Conservation (phyloP, 1,140 invertebrate genomes). For the Caenorhabditis inopinata region DNA sequence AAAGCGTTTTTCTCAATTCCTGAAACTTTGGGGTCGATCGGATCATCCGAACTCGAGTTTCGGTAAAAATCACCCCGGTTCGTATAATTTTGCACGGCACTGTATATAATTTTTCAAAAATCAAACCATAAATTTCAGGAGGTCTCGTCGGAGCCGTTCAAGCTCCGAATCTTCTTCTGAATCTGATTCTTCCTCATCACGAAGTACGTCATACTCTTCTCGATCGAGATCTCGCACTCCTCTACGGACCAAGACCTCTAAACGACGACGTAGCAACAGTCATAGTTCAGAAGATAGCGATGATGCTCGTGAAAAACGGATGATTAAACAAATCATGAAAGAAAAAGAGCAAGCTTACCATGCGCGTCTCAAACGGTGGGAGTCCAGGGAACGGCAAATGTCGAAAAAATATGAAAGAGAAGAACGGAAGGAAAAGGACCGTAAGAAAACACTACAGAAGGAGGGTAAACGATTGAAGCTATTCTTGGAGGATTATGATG, state of each 20-base stretch:
- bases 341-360: slow-evolving; percentile 45
- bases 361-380: slow-evolving; percentile 73
- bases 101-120: not conserved
- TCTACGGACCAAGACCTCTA: not conserved
- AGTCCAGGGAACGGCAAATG: slow-evolving; percentile 75
- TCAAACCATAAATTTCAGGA: not conserved
- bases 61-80: too few species aligned
- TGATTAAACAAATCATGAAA: slow-evolving; percentile 36
- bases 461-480: slow-evolving; percentile 91
- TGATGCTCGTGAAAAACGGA: slow-evolving; percentile 36
- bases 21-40: too few species aligned
- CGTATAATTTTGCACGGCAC: too few species aligned
- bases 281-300: slow-evolving; percentile 34
- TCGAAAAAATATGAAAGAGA: slow-evolving; percentile 27
- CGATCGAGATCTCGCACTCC: slow-evolving; percentile 31
- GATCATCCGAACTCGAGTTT: too few species aligned
- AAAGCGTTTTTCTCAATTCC: too few species aligned
- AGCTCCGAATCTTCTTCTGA: slow-evolving; percentile 1
- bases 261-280: not conserved
- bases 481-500: slow-evolving; percentile 97
- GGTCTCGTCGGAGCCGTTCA: slow-evolving; percentile 19
- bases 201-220: slow-evolving; percentile 23
- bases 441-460: slow-evolving; percentile 28
- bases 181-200: slow-evolving; percentile 1
- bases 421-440: slow-evolving; percentile 42